Percentiles rank a stretch among this genome's conserved stretches.
Conservation (phyloP, 2,113 vertebrate species). For the Albula glossodonta region DNA sequence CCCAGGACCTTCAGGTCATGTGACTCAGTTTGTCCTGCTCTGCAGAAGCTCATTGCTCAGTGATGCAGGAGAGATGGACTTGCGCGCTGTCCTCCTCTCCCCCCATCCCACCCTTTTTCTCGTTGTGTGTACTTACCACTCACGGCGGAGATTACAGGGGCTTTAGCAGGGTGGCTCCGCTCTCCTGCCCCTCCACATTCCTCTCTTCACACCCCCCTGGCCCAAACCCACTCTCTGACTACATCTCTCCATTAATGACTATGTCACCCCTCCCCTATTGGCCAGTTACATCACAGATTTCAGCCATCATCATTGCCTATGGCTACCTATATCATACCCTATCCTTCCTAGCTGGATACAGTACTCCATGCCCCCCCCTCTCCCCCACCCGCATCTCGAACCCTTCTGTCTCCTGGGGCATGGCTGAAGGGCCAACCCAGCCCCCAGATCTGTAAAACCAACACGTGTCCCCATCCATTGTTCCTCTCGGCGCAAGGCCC, state of each 20-base stretch:
- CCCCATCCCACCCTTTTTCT: constrained; percentile 15
- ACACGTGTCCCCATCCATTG: constrained; percentile 60
- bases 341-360: background rate
- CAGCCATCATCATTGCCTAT: background rate
- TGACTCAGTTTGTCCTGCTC: background rate
- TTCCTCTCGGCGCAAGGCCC: constrained; percentile 55
- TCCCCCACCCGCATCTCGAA: background rate
- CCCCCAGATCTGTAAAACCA: constrained; percentile 59
- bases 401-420: constrained; percentile 43
- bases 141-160: constrained; percentile 57
- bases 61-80: constrained; percentile 28
- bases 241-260: background rate
- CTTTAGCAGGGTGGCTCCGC: constrained; percentile 57
- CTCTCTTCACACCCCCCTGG: constrained; percentile 20
- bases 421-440: constrained; percentile 50
- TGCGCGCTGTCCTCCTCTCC: background rate
- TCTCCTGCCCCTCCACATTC: constrained; percentile 51
- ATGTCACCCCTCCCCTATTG: background rate
- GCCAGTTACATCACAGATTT: background rate
- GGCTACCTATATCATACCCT: background rate
- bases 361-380: background rate
- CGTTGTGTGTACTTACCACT: constrained; percentile 30
- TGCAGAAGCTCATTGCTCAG: constrained; percentile 37
- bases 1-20: background rate
- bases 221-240: background rate